Base-by-base conservation (phyloP, 2,797 vertebrate species). In the Bradypus variegatus region DNA sequence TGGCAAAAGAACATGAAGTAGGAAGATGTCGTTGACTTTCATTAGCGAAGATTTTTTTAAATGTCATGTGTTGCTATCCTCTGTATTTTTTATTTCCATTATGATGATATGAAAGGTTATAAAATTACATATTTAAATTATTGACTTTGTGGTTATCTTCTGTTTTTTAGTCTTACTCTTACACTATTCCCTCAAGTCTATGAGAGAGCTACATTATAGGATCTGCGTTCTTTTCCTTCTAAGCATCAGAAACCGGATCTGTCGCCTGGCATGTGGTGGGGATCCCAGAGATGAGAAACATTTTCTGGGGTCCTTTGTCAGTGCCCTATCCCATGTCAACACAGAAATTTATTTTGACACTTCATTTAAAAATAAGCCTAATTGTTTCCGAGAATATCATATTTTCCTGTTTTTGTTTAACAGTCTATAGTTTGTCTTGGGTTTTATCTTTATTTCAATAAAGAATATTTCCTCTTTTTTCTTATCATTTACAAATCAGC, bases 401-500 rank as follows among this genome's bases (percentile, higher is more conserved):
- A 7, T 31, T 86, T 73, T 87, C 11, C 72, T 69, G 21, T 58
- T 58, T 88, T 45, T 72, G 33, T 88, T 86, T 48, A 81, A 60
- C 23, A 86, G 33, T 55, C 5, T 41, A 6, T 55, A 14, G 38
- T 77, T 75, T 83, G 36, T 75, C 48, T 62, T 82, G 27, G 55
- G 91, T 1, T 75, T 60, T 41, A 79, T 78, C 3, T 78, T 64
- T 41, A 67, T 75, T 88, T 91, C 60, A 73, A 3, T 79, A 75
- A 92, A 41, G 31, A 50, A 67, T 53, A 86, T 55, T 85, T 88
- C 29, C 31, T 84, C 53, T 89, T 93, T 69, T 50, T 78, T 87
- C 31, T 77, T 77, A 45, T 38, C 38, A 67, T 50, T 91, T 55
- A 53, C 48, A 58, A 41, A 69, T 55, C 86, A 88, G 38, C 69